Evolutionary conservation across 2,113 vertebrate genomes (phyloP).

Genomic region (Nibea albiflora): DNA sequence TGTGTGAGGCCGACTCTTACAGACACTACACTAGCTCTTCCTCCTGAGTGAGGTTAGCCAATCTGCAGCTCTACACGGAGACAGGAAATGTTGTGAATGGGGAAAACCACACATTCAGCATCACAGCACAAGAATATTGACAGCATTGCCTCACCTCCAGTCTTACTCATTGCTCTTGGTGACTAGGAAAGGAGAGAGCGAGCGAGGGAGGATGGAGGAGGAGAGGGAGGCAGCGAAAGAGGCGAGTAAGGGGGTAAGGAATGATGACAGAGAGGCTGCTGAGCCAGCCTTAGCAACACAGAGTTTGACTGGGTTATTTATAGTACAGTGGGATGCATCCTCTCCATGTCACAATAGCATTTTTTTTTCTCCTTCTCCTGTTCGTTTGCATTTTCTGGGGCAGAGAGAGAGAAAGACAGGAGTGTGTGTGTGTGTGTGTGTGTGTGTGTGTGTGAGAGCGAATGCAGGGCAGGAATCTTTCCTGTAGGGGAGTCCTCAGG

Average conservation of each 20-base stretch:
- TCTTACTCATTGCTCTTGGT: constrained; percentile 19
- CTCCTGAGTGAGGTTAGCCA: neutral
- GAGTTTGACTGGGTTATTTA: constrained; percentile 84
- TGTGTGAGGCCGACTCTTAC: constrained; percentile 1
- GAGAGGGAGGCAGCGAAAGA: constrained; percentile 41
- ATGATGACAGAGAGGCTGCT: constrained; percentile 73
- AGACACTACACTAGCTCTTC: neutral
- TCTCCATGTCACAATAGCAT: constrained; percentile 68
- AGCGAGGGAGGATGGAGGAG: constrained; percentile 15
- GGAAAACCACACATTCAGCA: constrained; percentile 36
- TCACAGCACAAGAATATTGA: constrained; percentile 34
- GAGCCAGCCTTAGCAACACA: constrained; percentile 86
- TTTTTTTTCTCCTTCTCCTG: constrained; percentile 38
- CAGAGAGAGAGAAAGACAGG: constrained; percentile 27
- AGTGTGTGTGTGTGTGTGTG: neutral
- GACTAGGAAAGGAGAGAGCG: neutral
- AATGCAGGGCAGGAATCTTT: constrained; percentile 42
- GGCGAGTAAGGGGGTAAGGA: constrained; percentile 53
- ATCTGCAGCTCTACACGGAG: neutral
- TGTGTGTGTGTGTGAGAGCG: neutral
- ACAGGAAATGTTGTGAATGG: constrained; percentile 68
- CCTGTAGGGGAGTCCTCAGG: constrained; percentile 66
- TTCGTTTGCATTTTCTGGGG: constrained; percentile 72
- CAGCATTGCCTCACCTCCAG: constrained; percentile 18
- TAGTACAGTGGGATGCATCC: constrained; percentile 80